Evolutionary conservation across 2,797 vertebrate genomes (phyloP), one percentile per base, ranked within the genome.

Genomic region (Molossus molossus): DNA sequence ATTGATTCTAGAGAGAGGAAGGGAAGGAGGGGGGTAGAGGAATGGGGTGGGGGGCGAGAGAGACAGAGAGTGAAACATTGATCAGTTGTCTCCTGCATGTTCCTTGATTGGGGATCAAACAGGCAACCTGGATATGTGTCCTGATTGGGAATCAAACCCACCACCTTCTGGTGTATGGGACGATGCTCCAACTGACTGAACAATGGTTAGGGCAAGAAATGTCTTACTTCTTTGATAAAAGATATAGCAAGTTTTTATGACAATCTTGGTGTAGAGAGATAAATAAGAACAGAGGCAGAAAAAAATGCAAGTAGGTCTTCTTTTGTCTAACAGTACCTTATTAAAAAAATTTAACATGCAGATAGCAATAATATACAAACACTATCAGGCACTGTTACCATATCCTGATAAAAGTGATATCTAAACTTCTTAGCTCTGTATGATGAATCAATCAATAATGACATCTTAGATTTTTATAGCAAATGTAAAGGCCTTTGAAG

Each of bases 211-310:
- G 40, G 40, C 40, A 45, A 45, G 18, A 91, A 95, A 60, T 45
- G 81, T 91, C 72, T 76, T 79, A 67, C 17, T 93, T 95, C 7
- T 75, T 62, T 64, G n/a, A 33, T 93, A 64, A 89, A 84, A 85
- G 29, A 77, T 50, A 80, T 60, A 18, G 67, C 58, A 93, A 92
- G 14, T 80, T 80, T 82, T 77, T 81, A 48, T 91, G 57, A 91
- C 57, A 53, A 86, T 82, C 37, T 80, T 84, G 21, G 6, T 82
- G 9, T 83, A 86, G 50, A 69, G 73, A 77, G 81, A n/a, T 65
- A 90, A 90, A 33, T 40, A 83, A 72, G 62, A 90, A 95, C 11
- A 58, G 21, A 92, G 50, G 48, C 18, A 60, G 45, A 75, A 79
- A 94, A 72, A 60, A 87, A 79, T 60, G 11, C 11, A 13, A 45